Percentiles rank a stretch among this genome's conserved stretches.
These are phyloP conservation scores for Parazoanthus atlanticus DNA, from an alignment of 92 coral and sea anemone genomes.

Conservation along the genomic window DNA sequence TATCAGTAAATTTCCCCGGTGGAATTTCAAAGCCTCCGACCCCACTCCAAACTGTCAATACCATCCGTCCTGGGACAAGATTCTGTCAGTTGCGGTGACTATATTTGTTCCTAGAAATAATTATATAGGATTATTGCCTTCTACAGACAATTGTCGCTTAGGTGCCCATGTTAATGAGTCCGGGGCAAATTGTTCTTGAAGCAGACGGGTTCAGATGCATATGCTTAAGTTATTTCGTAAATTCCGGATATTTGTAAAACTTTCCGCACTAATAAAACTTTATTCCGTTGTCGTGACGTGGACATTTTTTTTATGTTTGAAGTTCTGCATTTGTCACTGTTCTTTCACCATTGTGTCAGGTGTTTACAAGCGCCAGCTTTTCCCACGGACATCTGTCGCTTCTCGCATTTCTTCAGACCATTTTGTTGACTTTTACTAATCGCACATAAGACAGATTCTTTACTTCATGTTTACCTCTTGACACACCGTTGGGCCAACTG, in stretches of 20 bases:
- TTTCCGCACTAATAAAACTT: background rate
- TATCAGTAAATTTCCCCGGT: constrained; percentile 12
- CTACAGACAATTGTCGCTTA: constrained; percentile 10
- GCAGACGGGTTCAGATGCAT: background rate
- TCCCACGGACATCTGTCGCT: constrained; percentile 42
- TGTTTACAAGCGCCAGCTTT: constrained; percentile 20
- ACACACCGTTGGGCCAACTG: constrained; percentile 1
- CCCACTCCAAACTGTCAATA: constrained; percentile 33
- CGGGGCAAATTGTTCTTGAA: background rate
- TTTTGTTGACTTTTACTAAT: constrained; percentile 33
- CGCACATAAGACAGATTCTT: constrained; percentile 3
- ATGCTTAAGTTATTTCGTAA: background rate
- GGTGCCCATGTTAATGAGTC: constrained; percentile 14
- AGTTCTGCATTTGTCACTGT: background rate
- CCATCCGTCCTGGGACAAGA: constrained; percentile 3
- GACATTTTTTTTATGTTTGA: background rate
- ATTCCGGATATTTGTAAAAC: constrained; percentile 5
- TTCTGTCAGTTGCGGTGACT: constrained; percentile 24
- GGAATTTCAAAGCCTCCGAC: constrained; percentile 36
- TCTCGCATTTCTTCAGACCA: constrained; percentile 16
- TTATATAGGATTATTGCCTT: constrained; percentile 15
- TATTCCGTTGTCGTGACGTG: background rate
- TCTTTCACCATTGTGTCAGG: background rate
- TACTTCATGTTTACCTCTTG: constrained; percentile 5
- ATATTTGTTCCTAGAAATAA: constrained; percentile 12